A percentile compares a stretch with the other conserved stretches of the same genome.
phyloP scores from a whole-genome alignment of 2,797 vertebrate species.

The Micromesistius poutassou region DNA sequence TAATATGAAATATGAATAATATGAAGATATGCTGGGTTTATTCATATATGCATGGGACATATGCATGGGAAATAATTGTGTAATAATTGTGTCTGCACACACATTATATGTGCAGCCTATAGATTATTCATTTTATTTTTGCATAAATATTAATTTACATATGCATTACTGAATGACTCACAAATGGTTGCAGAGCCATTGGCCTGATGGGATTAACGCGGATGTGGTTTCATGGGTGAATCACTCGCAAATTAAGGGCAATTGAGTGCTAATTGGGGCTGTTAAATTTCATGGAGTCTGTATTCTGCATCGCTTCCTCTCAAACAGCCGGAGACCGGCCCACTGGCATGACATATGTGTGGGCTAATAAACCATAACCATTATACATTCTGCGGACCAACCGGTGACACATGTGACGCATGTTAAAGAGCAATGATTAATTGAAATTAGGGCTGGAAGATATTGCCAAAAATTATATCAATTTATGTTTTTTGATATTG shows the following conservation, averaged over 20 bases:
- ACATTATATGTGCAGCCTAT: background rate
- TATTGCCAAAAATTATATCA: too few species aligned
- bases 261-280: background rate
- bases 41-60: conserved; percentile 25
- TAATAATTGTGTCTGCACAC: too few species aligned
- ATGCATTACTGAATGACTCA: background rate
- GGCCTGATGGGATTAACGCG: background rate
- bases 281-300: background rate
- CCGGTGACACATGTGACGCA: background rate
- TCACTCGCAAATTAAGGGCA: background rate
- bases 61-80: background rate
- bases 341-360: background rate
- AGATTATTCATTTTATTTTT: background rate
- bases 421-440: background rate
- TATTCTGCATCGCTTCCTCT: background rate
- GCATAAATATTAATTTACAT: background rate
- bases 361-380: background rate
- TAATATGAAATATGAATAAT: too few species aligned
- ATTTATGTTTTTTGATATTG: too few species aligned
- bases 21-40: conserved; percentile 42
- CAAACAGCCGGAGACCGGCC: background rate
- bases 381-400: too few species aligned
- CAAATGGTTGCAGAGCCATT: background rate
- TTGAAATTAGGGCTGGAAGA: too few species aligned
- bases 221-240: background rate